Base-by-base conservation (phyloP, 2,113 vertebrate genomes). In the Martes martes region DNA sequence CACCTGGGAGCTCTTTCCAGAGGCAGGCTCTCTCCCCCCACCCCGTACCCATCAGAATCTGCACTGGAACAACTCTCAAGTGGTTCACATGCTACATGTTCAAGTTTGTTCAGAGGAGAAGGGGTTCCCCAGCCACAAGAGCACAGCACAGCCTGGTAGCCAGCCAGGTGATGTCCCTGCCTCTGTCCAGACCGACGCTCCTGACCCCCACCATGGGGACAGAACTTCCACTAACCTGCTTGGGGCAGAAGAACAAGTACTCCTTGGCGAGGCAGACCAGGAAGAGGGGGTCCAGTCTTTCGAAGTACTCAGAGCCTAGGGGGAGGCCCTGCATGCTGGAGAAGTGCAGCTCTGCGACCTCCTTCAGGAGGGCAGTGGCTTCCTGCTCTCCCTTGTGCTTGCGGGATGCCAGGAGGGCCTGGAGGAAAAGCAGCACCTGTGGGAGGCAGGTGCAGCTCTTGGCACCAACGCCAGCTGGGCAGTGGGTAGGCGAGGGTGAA, bases 281-380 rank as follows among this genome's bases (percentile, higher is more conserved):
- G 97, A 99, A 99, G 94, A 94, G 61, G 5, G 98, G 98, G 83
- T 99, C 96, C 15, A 99, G 98, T 65, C 97, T 98, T 80, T 99
- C 97, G 0, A 99, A 98, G 96, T 99, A 99, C 85, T 99, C 98
- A 0, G 98, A 89, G 69, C 99, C 93, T 84, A 99, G 97, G 18
- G 98, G 98, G 33, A 99, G 97, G 16, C 98, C 98, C 39, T 97
- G 97, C 52, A 99, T 95, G 57, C 28, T 9, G 11, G 97, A 97
- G 96, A 99, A 99, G 90, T 99, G 99, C 50, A 99, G 98, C 69
- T 99, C 98, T 0, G 96, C 96, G 0, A 98, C 98, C 81, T 99
- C 98, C 31, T 98, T 98, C 87, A 99, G 98, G 4, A 99, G 97
- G 0, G 50, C 16, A 0, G 90, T 91, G 86, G 97, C 97, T 18